A percentile compares a stretch with the other conserved stretches of the same genome.
Conservation (phyloP, 2,113 vertebrate species). For the Dipodomys stephensi region DNA sequence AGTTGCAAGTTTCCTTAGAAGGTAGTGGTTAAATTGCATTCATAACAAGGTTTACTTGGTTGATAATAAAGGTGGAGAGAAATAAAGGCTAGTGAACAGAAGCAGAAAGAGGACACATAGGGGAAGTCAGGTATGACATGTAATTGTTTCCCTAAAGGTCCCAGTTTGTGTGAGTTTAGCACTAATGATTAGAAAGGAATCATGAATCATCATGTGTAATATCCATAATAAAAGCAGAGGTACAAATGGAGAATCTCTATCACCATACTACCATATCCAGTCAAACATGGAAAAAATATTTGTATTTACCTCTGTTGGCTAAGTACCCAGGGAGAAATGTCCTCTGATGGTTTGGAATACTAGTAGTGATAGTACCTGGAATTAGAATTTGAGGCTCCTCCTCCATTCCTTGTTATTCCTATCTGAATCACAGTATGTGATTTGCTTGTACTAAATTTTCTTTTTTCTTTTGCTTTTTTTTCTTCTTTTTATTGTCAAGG, state of each 20-base stretch:
- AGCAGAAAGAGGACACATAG: background rate
- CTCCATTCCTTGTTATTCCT: background rate
- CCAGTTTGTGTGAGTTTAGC: background rate
- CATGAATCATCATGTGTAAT: background rate
- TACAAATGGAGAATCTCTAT: background rate
- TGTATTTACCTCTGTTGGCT: background rate
- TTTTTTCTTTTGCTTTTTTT: too few relatives aligned
- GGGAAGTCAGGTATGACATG: background rate
- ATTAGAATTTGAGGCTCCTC: too few relatives aligned
- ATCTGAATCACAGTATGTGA: background rate
- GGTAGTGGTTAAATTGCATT: background rate
- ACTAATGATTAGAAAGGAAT: background rate
- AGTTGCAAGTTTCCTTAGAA: conserved; percentile 11
- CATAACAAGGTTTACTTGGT: background rate
- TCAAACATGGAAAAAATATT: background rate
- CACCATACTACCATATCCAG: background rate
- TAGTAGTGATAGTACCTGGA: background rate
- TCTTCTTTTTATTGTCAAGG: too few relatives aligned
- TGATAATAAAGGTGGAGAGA: background rate
- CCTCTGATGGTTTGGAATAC: background rate
- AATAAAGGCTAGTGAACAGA: background rate
- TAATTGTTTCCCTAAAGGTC: background rate
- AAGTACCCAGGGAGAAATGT: background rate
- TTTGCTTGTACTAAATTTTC: background rate
- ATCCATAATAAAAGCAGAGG: background rate